A percentile compares a stretch with the other conserved stretches of the same genome.
Conservation (phyloP, 2,888 invertebrate genomes). For the Tetragnatha montana region DNA sequence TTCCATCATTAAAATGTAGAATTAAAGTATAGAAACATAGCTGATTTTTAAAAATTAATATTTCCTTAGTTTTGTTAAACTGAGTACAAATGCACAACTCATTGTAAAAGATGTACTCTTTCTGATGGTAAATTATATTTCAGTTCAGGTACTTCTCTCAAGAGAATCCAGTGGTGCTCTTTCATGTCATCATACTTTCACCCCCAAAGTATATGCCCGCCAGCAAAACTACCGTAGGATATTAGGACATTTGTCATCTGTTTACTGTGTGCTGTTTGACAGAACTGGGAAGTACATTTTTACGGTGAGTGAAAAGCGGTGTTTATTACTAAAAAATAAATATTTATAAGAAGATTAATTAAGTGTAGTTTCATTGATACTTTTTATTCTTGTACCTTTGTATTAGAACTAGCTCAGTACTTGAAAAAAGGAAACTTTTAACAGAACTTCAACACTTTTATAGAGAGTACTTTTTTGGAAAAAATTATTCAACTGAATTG, state of each 20-base stretch:
- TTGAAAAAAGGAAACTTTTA: too few species aligned
- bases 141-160: constrained; percentile 79
- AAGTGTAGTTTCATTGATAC: too few species aligned
- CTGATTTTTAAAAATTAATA: neutral
- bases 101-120: neutral
- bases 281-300: constrained; percentile 92
- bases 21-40: neutral
- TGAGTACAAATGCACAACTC: neutral
- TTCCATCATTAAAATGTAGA: neutral
- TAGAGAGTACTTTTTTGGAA: too few species aligned
- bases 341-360: too few species aligned
- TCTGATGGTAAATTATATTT: constrained; percentile 4
- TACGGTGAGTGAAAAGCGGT: constrained; percentile 81
- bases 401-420: too few species aligned
- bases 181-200: constrained; percentile 80
- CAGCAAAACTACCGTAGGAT: constrained; percentile 79
- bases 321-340: too few species aligned
- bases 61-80: too few species aligned
- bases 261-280: constrained; percentile 97
- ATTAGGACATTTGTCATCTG: constrained; percentile 95
- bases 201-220: constrained; percentile 82
- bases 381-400: too few species aligned
- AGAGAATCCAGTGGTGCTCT: constrained; percentile 83
- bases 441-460: too few species aligned
- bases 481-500: too few species aligned